Evolutionary conservation across 2,888 invertebrate species (phyloP), one percentile per base, ranked within the genome.

Genomic region (Siphonodentalium dalli): DNA sequence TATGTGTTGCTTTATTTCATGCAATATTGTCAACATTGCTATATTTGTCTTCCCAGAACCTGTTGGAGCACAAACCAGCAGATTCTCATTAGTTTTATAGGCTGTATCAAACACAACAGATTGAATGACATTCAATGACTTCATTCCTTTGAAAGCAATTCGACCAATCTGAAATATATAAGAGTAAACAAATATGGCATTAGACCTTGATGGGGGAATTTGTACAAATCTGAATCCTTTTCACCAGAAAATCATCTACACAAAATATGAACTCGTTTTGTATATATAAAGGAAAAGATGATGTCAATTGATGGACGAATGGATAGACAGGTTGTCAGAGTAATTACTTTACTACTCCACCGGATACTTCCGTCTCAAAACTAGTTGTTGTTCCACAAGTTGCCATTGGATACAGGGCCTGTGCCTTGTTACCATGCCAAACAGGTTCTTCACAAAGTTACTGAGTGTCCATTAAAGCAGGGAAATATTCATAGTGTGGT

Each of bases 41-140:
- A 99, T 93, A 79, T 99, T 99, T 0, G 99, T 99, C 84, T 99
- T 99, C 26, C 99, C 99, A 0, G 98, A 97, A 4, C 99, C 99
- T 0, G 99, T 99, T 0, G 99, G 99, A 0, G 99, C 99, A 82
- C 98, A 98, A 51, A 99, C 93, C 45, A 99, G 83, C 71, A 99
- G 85, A 82, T 99, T 99, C 79, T 99, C 95, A 78, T 97, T 96
- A 2, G 92, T 93, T 71, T 91, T 89, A 83, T 98, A 99, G 0
- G 99, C 99, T 0, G 93, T 89, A 56, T 93, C 89, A 81, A 90
- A 99, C 0, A 99, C 98, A 39, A 97, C 90, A 0, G 93, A 92
- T 80, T 99, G 99, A 67, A 99, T 97, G 48, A 90, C 86, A 83
- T 99, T 99, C 29, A 99, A 84, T 45, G 87, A 85, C 75, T 90